Percentiles rank a stretch among this genome's conserved stretches.
Evolutionary conservation across 2,888 invertebrate species (phyloP).

Genomic region (Allophyes oxyacanthae): DNA sequence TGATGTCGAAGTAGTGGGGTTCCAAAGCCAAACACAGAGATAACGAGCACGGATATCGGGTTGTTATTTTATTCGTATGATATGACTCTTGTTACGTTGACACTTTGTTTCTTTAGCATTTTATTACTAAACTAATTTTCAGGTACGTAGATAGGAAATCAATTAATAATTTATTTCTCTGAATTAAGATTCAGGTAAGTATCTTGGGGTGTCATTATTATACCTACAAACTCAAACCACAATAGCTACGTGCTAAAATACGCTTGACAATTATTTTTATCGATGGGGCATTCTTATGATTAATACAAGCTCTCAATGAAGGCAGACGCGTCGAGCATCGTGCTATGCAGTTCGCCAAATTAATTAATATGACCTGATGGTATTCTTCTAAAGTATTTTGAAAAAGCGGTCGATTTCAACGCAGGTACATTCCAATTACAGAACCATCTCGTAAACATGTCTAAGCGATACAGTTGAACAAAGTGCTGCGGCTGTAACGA

Average conservation of each 20-base stretch:
- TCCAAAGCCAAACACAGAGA: conserved; percentile 67
- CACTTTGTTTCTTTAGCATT: conserved; percentile 63
- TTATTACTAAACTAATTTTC: conserved; percentile 28
- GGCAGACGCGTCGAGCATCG: too few species aligned
- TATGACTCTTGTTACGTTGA: conserved; percentile 74
- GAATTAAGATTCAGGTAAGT: too few species aligned
- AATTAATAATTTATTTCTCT: too few species aligned
- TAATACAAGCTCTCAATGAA: too few species aligned
- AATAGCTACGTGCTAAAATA: too few species aligned
- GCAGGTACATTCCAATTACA: conserved; percentile 38
- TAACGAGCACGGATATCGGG: conserved; percentile 74
- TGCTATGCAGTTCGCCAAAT: not conserved
- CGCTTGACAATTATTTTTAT: too few species aligned
- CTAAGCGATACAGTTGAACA: conserved; percentile 53
- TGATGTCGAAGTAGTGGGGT: conserved; percentile 47
- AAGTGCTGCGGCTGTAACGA: conserved; percentile 56
- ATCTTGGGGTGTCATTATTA: too few species aligned
- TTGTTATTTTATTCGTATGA: conserved; percentile 75
- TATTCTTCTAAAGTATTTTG: conserved; percentile 7
- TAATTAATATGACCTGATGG: not conserved
- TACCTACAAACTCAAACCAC: too few species aligned
- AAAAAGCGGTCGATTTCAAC: conserved; percentile 19
- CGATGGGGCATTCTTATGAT: too few species aligned
- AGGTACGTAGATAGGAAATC: too few species aligned
- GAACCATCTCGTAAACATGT: conserved; percentile 49